A percentile compares a stretch with the other conserved stretches of the same genome.
phyloP scores from a whole-genome alignment of 2,797 vertebrate species.

The Trachurus trachurus region DNA sequence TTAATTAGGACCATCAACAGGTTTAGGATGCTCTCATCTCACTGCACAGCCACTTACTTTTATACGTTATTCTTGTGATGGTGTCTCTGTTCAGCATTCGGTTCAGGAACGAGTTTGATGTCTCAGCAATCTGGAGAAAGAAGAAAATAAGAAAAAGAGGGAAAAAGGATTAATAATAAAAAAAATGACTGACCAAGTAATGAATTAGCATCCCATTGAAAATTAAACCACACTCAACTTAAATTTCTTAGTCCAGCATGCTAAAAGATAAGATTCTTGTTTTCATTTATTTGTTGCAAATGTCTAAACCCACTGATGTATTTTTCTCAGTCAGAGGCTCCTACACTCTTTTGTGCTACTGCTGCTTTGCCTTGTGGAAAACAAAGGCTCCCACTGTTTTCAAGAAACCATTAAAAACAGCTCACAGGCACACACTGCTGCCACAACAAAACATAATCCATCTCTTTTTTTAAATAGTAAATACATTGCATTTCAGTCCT shows the following conservation, averaged over 20 bases:
- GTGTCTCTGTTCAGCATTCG: conserved; percentile 99
- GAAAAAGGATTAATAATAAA: neutral
- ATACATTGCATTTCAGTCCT: conserved; percentile 15
- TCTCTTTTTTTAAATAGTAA: conserved; percentile 39
- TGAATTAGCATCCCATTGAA: conserved; percentile 28
- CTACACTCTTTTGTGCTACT: conserved; percentile 17
- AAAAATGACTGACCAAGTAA: neutral
- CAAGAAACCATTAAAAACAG: conserved; percentile 39
- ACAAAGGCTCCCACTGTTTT: conserved; percentile 54
- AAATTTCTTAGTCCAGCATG: conserved; percentile 8
- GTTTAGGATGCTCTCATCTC: neutral
- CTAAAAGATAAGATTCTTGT: conserved; percentile 33
- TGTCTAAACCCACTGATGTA: conserved; percentile 49
- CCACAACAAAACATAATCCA: conserved; percentile 23
- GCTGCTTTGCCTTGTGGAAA: conserved; percentile 61
- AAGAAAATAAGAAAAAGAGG: conserved; percentile 12
- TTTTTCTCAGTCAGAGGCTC: conserved; percentile 43
- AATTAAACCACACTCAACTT: conserved; percentile 14
- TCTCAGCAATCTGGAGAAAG: conserved; percentile 93
- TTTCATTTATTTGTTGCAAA: conserved; percentile 30
- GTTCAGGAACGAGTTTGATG: conserved; percentile 97
- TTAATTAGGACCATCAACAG: neutral
- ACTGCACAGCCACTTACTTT: conserved; percentile 91
- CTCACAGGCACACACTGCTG: conserved; percentile 35
- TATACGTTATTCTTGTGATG: conserved; percentile 99